Evolutionary conservation across 1,140 invertebrate genomes (phyloP), one percentile per base, ranked within the genome.

Genomic region (Oryzaephilus surinamensis): DNA sequence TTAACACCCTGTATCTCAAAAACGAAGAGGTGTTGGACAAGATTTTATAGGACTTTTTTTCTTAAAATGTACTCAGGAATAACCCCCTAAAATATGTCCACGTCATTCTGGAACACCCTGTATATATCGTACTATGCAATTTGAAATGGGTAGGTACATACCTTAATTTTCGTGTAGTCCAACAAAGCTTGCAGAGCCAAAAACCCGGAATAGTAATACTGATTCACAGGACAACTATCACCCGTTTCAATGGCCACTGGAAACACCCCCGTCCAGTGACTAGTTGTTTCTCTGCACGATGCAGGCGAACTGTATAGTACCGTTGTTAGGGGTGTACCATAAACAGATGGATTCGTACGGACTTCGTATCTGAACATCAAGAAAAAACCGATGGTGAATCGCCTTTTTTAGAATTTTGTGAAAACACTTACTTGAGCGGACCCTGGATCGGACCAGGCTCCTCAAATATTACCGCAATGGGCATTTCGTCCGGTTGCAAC

Each of bases 161-260:
- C 76, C 63, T 66, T 71, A 48, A 82, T 78, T 60, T 81, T 79
- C 3, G 78, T 77, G 50, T 69, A 75, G 58, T 84, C 80, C 23
- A 83, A 71, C 7, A 84, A 58, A 26, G 74, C 70, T 57, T 84
- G 80, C 36, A 84, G 52, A 2, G 76, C 77, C 34, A 82, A 58
- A 54, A 84, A 83, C n/a, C 79, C 78, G 2, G 78, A 80, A 48
- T 74, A 75, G 55, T 76, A 78, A 56, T 84, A 84, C 61, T 80
- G 73, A 48, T 82, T 76, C 1, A 77, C 77, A 1, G 79, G 81
- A 57, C 81, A 84, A 1, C 70, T 74, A 41, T 76, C 74, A 0
- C 76, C 75, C 0, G 71, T 66, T 40, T 80, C 75, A 41, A 81
- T 74, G 2, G 77, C 71, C 15, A 47, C 33, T 29, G 41, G 45